Evolutionary conservation across 2,113 vertebrate species (phyloP), one percentile per base, ranked within the genome.

Genomic region (Gymnarchus niloticus): DNA sequence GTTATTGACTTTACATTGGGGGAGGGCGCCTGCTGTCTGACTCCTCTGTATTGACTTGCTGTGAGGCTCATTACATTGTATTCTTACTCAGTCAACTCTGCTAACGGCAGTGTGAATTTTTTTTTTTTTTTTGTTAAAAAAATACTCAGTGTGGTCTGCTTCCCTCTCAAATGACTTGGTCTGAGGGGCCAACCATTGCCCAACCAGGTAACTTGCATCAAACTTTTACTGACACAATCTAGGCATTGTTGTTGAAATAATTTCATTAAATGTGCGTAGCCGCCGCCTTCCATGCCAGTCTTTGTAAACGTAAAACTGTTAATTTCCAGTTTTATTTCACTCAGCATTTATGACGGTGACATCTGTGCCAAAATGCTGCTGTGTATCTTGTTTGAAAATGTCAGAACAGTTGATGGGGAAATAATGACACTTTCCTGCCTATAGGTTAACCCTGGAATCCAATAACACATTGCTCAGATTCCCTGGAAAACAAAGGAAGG

Each of bases 301-400:
- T 78, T 78, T n/a, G 76, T 2, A 48, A 7, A 54, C 14, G 6
- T 14, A 7, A 54, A 7, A 14, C 14, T 6, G 52, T 54, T 54
- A 7, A 7, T 54, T 7, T 54, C n/a, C n/a, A n/a, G n/a, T n/a
- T n/a, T n/a, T 73, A 41, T 73, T 69, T 73, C 65, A 37, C 41
- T 77, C 33, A 17, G 3, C 37, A 41, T 48, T 69, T 48, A n/a
- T 48, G 44, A 46, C 9, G 0, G 3, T 9, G 41, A 48, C 23
- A 12, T 19, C 44, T 23, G 8, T 78, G 2, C 6, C 76, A 48
- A 0, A 17, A 3, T 77, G 37, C 23, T 7, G 2, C 7, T 28
- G 41, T 33, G 17, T 28, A 48, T n/a, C 76, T 78, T 41, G n/a
- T 78, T 78, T 78, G 76, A 33, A 57, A 83, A 69, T 86, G 85